Base-by-base conservation (phyloP, 2,113 vertebrate genomes). In the Anolis carolinensis region DNA sequence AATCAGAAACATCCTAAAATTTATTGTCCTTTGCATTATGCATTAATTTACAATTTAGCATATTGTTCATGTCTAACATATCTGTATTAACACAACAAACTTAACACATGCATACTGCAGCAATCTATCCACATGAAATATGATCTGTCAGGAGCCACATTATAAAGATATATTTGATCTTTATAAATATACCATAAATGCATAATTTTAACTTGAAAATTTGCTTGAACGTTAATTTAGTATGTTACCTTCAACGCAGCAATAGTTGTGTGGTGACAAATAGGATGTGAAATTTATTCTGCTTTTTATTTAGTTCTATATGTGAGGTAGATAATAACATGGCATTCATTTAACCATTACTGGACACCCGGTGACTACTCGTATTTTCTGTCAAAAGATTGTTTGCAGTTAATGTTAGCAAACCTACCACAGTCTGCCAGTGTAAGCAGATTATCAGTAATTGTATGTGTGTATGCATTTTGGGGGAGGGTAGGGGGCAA, bases 381-480 rank as follows among this genome's bases (percentile, higher is more conserved):
- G 96, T 95, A 96, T 97, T 96, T 97, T 97, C 96, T 97, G 96
- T 97, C 97, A 97, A 97, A 98, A 97, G 97, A 97, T 97, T 97
- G 96, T 97, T 97, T 97, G 96, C 97, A 96, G 97, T 97, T 97
- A 96, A 97, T 97, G 96, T 97, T 97, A 97, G 97, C 95, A 97
- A 98, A 98, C 97, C 97, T 97, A 97, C 97, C 96, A 95, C 94
- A 94, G 97, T 95, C 95, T 96, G 96, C 96, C 96, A 97, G 96
- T 95, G 96, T 97, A 97, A 98, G 97, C 96, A 98, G 97, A 98
- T 98, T 98, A 98, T 97, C 96, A 97, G 96, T 97, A 98, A 98
- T 98, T 98, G 97, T 97, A 97, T 97, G 96, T 97, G 97, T 98
- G 97, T 97, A 96, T 97, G 97, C 96, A 97, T 98, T 97, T 96